phyloP scores from a whole-genome alignment of 1,140 invertebrate genomes.

The Heterodera schachtii region DNA sequence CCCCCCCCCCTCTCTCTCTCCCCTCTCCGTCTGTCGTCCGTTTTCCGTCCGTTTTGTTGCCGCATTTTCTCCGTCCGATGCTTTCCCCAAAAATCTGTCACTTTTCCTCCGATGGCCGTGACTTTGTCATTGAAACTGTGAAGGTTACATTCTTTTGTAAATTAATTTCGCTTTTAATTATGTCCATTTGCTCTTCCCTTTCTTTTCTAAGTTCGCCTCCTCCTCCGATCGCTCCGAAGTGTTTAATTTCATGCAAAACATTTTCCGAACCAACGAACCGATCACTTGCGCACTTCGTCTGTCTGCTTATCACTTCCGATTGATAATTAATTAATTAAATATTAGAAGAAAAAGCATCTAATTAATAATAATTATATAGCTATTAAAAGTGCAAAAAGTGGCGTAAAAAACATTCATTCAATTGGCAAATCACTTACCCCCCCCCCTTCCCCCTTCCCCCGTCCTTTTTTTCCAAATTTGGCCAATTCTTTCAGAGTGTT shows the following conservation, averaged over 20 bases:
- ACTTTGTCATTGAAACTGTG: background rate
- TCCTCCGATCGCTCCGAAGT: slow-evolving; percentile 2
- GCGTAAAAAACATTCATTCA: background rate
- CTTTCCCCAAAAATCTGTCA: background rate
- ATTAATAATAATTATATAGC: too few species aligned
- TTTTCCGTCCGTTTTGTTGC: too few species aligned
- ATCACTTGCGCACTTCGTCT: slow-evolving; percentile 23
- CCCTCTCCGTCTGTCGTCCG: too few species aligned
- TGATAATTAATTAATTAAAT: background rate
- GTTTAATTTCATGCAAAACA: slow-evolving; percentile 17
- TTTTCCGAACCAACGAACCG: slow-evolving; percentile 20
- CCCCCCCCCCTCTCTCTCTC: too few species aligned
- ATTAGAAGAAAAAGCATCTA: too few species aligned
- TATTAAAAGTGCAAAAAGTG: background rate
- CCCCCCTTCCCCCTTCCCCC: background rate
- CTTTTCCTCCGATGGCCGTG: background rate
- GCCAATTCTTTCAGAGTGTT: slow-evolving; percentile 3
- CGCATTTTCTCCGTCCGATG: too few species aligned
- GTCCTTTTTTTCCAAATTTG: background rate
- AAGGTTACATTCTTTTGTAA: background rate
- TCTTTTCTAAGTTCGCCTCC: background rate
- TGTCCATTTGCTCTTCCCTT: too few species aligned
- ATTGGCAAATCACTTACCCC: background rate
- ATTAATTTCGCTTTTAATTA: too few species aligned
- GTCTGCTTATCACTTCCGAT: background rate